These are phyloP conservation scores for Rhingia rostrata DNA, from an alignment of 2,888 invertebrate species.

Conservation along the genomic window DNA sequence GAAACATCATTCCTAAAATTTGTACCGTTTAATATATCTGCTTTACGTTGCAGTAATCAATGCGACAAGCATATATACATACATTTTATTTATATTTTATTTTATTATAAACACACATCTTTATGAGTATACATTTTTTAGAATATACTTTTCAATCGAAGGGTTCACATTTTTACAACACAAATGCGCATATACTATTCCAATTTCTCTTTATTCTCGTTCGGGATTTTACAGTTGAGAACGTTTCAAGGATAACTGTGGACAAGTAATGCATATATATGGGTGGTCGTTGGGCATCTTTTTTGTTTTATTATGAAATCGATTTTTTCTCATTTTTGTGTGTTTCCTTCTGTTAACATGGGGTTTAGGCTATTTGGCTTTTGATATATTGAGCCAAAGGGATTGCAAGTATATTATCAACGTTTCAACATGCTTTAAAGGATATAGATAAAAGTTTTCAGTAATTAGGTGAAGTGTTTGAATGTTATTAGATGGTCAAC, in stretches of 20 bases:
- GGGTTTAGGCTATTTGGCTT: slow-evolving; percentile 17
- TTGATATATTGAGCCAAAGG: slow-evolving; percentile 5
- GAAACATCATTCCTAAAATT: background rate
- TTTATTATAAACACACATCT: background rate
- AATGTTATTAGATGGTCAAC: no score
- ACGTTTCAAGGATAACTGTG: slow-evolving; percentile 58
- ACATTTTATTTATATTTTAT: slow-evolving; percentile 37
- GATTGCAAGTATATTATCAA: slow-evolving; percentile 7
- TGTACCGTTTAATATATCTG: background rate
- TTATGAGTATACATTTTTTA: slow-evolving; percentile 1
- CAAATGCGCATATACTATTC: slow-evolving; percentile 27
- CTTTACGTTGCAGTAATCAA: slow-evolving; percentile 20
- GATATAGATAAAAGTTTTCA: no score
- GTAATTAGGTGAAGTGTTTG: no score
- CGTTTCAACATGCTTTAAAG: background rate
- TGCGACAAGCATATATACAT: slow-evolving; percentile 8
- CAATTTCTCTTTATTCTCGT: slow-evolving; percentile 51
- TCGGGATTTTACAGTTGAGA: slow-evolving; percentile 46
- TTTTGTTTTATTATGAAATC: slow-evolving; percentile 35
- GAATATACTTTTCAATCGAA: slow-evolving; percentile 27
- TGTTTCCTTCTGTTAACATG: slow-evolving; percentile 16
- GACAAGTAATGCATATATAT: slow-evolving; percentile 34
- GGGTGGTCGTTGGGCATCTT: background rate
- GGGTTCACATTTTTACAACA: slow-evolving; percentile 11
- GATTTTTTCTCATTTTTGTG: slow-evolving; percentile 23